Conservation (phyloP, 2,888 invertebrate genomes). For the Pyrocoelia pectoralis region DNA sequence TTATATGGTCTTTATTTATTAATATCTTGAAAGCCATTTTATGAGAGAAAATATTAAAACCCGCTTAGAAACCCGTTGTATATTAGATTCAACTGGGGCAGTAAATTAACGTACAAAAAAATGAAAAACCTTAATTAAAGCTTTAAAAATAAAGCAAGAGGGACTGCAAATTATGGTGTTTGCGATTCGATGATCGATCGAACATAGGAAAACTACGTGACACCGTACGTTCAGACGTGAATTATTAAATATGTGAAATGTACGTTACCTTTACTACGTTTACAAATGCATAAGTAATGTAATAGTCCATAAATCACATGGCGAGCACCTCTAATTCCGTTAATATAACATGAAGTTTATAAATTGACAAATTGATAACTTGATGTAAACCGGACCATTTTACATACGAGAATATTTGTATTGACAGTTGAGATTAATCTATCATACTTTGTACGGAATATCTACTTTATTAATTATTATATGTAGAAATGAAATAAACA, state of each 20-base stretch:
- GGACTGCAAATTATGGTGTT: background rate
- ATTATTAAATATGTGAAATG: background rate
- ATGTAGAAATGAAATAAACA: background rate
- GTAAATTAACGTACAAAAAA: constrained; percentile 15
- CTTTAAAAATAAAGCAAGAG: constrained; percentile 15
- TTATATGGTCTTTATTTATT: background rate
- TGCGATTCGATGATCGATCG: background rate
- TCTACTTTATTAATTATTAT: background rate
- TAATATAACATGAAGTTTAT: constrained; percentile 7
- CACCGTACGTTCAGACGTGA: background rate
- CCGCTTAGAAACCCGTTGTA: background rate
- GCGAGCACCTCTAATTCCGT: background rate
- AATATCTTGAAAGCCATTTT: background rate
- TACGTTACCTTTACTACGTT: background rate
- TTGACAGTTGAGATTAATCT: background rate
- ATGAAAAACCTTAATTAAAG: constrained; percentile 21
- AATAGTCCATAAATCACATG: constrained; percentile 1
- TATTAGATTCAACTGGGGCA: background rate
- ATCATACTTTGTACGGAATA: background rate
- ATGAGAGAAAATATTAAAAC: background rate
- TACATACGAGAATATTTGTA: background rate
- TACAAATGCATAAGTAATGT: constrained; percentile 1
- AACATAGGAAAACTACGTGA: too few species aligned
- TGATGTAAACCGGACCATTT: background rate
- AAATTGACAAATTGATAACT: constrained; percentile 6